A percentile compares a stretch with the other conserved stretches of the same genome.
Evolutionary conservation across 2,888 invertebrate species (phyloP).

Genomic region (Periphyllus acericola): DNA sequence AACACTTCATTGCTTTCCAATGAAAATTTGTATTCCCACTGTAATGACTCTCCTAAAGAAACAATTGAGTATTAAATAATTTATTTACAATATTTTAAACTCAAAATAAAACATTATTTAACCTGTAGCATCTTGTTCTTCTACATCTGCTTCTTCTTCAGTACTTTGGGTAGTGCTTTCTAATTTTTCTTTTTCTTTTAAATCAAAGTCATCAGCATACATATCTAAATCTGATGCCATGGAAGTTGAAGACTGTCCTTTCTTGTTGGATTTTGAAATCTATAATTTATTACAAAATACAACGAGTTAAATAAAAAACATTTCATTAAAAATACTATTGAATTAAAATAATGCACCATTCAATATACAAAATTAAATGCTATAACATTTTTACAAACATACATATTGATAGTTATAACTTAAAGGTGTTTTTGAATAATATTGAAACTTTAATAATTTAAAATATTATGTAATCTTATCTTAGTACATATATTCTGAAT

Average conservation of each 20-base stretch:
- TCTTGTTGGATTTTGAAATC: conserved; percentile 66
- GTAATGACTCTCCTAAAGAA: conserved; percentile 67
- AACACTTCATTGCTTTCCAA: conserved; percentile 79
- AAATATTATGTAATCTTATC: no score
- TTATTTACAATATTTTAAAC: neutral
- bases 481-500: no score
- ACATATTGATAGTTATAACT: no score
- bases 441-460: no score
- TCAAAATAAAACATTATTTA: neutral
- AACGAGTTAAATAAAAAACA: no score
- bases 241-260: conserved; percentile 66
- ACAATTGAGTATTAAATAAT: neutral
- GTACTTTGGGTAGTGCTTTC: conserved; percentile 33
- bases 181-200: conserved; percentile 75
- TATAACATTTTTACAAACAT: no score
- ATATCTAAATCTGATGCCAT: conserved; percentile 79
- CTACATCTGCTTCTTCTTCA: conserved; percentile 42
- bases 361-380: neutral
- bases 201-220: conserved; percentile 92
- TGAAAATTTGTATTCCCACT: conserved; percentile 94
- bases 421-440: no score
- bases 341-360: conserved; percentile 19
- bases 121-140: neutral
- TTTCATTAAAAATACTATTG: no score
- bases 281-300: conserved; percentile 20